phyloP scores from a whole-genome alignment of 2,113 vertebrate species.

The Plotosus lineatus region DNA sequence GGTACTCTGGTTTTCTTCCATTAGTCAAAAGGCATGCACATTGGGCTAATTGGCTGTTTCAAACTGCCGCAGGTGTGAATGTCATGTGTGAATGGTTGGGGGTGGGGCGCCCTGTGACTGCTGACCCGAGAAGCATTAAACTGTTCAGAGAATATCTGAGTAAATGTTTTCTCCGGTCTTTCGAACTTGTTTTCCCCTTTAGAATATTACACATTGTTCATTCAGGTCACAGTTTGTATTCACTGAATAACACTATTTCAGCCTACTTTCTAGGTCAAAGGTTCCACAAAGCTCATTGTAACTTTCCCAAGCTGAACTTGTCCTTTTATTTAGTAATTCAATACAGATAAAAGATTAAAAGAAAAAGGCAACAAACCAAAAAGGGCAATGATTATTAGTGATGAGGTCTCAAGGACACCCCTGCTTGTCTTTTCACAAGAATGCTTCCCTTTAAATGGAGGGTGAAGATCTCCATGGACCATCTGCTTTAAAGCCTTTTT shows the following conservation, averaged over 20 bases:
- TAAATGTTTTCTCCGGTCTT: background rate
- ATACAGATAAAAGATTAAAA: constrained; percentile 14
- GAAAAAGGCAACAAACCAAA: constrained; percentile 32
- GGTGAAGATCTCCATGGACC: constrained; percentile 5
- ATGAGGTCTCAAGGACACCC: constrained; percentile 18
- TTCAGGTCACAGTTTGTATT: constrained; percentile 15
- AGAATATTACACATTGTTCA: background rate
- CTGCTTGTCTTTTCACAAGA: constrained; percentile 24
- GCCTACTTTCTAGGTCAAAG: constrained; percentile 19
- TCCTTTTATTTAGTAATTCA: constrained; percentile 44
- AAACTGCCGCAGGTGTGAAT: too few species aligned
- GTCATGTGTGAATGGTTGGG: too few species aligned
- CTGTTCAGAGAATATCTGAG: too few species aligned
- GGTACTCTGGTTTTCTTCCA: too few species aligned
- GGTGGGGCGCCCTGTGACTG: too few species aligned
- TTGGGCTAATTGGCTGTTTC: too few species aligned
- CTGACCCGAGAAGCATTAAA: too few species aligned
- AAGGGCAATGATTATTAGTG: constrained; percentile 39
- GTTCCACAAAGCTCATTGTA: constrained; percentile 32
- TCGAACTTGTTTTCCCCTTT: constrained; percentile 23
- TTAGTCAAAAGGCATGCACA: too few species aligned
- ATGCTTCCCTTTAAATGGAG: background rate
- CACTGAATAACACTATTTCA: constrained; percentile 9
- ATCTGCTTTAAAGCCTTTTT: constrained; percentile 6
- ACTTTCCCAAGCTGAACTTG: constrained; percentile 40